These are phyloP conservation scores for Polydrusus tereticollis DNA, from an alignment of 2,888 invertebrate genomes.

Conservation along the genomic window DNA sequence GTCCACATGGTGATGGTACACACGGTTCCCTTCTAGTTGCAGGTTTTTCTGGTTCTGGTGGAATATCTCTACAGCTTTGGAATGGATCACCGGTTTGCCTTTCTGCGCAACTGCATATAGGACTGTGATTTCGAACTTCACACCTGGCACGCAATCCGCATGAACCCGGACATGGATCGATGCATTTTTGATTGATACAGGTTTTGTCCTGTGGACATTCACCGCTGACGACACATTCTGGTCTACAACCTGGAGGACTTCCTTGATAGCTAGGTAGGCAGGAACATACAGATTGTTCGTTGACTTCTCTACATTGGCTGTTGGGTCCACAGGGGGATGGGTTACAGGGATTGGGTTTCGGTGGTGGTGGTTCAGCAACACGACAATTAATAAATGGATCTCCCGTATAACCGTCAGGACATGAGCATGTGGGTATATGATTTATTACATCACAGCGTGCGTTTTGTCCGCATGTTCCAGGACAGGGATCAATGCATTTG, in stretches of 20 bases:
- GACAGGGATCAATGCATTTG: slow-evolving; percentile 80
- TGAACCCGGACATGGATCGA: slow-evolving; percentile 71
- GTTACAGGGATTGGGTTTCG: slow-evolving; percentile 65
- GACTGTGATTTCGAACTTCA: slow-evolving; percentile 70
- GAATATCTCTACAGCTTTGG: slow-evolving; percentile 77
- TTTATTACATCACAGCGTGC: slow-evolving; percentile 81
- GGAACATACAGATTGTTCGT: slow-evolving; percentile 69
- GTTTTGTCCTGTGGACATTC: slow-evolving; percentile 70
- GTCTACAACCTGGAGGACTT: slow-evolving; percentile 70
- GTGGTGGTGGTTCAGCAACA: slow-evolving; percentile 55
- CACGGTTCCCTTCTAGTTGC: slow-evolving; percentile 73
- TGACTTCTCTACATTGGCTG: slow-evolving; percentile 69
- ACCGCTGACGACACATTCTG: slow-evolving; percentile 69
- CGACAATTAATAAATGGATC: slow-evolving; percentile 67
- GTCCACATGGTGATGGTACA: slow-evolving; percentile 84
- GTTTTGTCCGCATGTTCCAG: slow-evolving; percentile 77
- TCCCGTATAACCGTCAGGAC: slow-evolving; percentile 77
- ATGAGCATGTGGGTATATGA: slow-evolving; percentile 80
- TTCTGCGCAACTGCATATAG: slow-evolving; percentile 70
- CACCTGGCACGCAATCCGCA: slow-evolving; percentile 71
- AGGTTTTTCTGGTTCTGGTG: slow-evolving; percentile 63
- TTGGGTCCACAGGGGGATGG: slow-evolving; percentile 71
- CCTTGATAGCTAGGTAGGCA: slow-evolving; percentile 70
- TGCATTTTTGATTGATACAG: slow-evolving; percentile 71
- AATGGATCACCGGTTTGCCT: slow-evolving; percentile 84